Evolutionary conservation across 2,797 vertebrate species (phyloP), one percentile per base, ranked within the genome.

Genomic region (Anguilla pacifica): DNA sequence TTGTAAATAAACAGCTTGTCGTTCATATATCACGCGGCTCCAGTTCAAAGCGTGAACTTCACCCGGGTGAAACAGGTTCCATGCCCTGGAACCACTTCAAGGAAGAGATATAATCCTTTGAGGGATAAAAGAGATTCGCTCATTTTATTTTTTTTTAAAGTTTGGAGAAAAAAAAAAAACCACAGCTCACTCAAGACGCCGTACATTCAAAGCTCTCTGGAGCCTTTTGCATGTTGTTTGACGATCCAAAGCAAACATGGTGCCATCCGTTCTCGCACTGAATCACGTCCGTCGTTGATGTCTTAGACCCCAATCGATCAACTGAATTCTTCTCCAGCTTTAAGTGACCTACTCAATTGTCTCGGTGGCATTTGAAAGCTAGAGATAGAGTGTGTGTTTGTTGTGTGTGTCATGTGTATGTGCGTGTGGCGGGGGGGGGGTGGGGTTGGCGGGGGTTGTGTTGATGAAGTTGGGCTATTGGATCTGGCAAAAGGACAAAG

Each of bases 401-500:
- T 87, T 22, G 25, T 2, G 84, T 10, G 59, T 19, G 15, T 35
- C 3, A 5, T 61, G 31, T 25, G 51, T 19, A 46, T 22, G 10
- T 6, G 53, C 72, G n/a, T 86, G 57, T 83, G 70, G 77, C 89
- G 59, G 86, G 83, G 88, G 88, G 59, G 55, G 74, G 51, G 74
- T 46, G 57, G 17, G 49, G 87, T 57, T 81, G 39, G 74, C 0
- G 10, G 59, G 59, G 15, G 4, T 4, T 22, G 9, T 57, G 55
- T 61, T 46, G 39, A 43, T 9, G 19, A 86, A 88, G 85, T 72
- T 90, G 85, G 81, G 70, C 55, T 86, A 86, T 89, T 90, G 86
- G 86, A 91, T 89, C 89, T 84, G 82, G 89, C 87, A 84, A 88
- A 87, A 85, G 90, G 87, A 86, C 89, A 91, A 91, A 89, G 87